phyloP scores from a whole-genome alignment of 1,140 invertebrate genomes.

The Scaptomyza montana region DNA sequence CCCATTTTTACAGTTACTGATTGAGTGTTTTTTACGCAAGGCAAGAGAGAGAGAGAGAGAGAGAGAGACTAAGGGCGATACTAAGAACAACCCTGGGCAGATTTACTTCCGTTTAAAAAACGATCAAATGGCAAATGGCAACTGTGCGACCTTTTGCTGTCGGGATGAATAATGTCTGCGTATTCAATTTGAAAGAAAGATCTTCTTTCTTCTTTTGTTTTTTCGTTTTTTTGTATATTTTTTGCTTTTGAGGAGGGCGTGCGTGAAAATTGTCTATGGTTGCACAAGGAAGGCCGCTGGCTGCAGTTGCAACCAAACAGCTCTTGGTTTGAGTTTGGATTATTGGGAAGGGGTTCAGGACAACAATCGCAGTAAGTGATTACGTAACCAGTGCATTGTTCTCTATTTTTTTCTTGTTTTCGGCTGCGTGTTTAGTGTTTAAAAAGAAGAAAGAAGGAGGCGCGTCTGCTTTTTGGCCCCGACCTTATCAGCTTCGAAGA shows the following conservation, averaged over 20 bases:
- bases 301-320: conserved; percentile 10
- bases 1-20: conserved; percentile 23
- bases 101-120: conserved; percentile 32
- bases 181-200: conserved; percentile 41
- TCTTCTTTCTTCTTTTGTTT: conserved; percentile 1
- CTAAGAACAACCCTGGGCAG: conserved; percentile 15
- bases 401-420: conserved; percentile 3
- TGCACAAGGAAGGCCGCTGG: conserved; percentile 74
- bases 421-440: conserved; percentile 45
- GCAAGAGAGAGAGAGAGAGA: conserved; percentile 3
- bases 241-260: conserved; percentile 48
- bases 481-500: conserved; percentile 58
- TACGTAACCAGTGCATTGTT: conserved; percentile 78
- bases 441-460: conserved; percentile 5
- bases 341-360: conserved; percentile 44
- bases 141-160: conserved; percentile 29
- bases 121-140: conserved; percentile 2
- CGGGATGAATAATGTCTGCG: conserved; percentile 16
- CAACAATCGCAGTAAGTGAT: conserved; percentile 78
- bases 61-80: not conserved
- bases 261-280: conserved; percentile 66
- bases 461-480: conserved; percentile 17
- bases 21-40: conserved; percentile 18
- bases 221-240: too few species aligned
- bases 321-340: conserved; percentile 15